Percentiles rank a stretch among this genome's conserved stretches.
Evolutionary conservation across 2,797 vertebrate genomes (phyloP).

Genomic region (Spizella passerina): DNA sequence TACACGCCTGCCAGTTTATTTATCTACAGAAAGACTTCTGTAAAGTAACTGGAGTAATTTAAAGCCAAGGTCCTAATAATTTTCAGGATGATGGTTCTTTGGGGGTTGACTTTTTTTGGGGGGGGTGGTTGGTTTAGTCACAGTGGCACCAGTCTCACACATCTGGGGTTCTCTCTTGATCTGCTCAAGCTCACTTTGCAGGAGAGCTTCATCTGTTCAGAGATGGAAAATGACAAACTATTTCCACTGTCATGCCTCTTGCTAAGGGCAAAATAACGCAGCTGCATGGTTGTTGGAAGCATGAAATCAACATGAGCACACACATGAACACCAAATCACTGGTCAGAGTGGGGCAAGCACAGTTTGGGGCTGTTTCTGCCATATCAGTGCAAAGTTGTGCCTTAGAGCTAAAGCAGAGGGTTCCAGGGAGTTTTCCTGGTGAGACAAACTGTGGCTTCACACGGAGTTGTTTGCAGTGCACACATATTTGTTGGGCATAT

Average conservation of each 20-base stretch:
- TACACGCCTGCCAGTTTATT: neutral
- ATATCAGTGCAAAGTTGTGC: neutral
- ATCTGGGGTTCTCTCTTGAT: neutral
- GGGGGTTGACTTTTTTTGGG: fast-evolving
- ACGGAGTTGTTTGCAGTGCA: neutral
- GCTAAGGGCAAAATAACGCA: neutral
- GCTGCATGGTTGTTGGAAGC: neutral
- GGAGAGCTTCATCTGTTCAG: neutral
- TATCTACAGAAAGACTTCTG: neutral
- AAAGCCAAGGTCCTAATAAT: neutral
- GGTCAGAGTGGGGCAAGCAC: neutral
- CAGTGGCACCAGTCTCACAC: neutral
- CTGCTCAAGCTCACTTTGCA: neutral
- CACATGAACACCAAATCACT: neutral
- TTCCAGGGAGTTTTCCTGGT: neutral
- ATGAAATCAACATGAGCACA: neutral
- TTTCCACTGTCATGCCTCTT: neutral
- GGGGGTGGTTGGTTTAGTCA: neutral
- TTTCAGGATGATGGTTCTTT: neutral
- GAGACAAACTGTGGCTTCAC: neutral
- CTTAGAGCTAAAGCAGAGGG: neutral
- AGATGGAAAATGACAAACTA: neutral
- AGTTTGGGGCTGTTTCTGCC: neutral
- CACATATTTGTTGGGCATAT: neutral
- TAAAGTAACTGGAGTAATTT: neutral